Conservation (phyloP, 2,113 vertebrate species). For the Fulmarus glacialis region DNA sequence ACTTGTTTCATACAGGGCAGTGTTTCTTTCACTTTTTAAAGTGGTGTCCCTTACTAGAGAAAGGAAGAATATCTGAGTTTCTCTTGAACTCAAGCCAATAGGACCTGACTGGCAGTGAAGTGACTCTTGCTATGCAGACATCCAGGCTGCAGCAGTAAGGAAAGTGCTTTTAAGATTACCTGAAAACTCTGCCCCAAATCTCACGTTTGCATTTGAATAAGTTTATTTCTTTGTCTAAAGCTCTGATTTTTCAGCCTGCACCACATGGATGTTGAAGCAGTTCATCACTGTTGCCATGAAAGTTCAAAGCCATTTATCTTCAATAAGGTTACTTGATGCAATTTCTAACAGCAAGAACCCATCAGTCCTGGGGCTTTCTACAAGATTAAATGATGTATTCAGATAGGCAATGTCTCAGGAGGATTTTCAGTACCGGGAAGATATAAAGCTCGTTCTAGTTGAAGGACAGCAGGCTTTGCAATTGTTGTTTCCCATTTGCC, state of each 20-base stretch:
- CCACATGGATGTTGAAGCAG: background rate
- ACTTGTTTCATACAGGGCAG: background rate
- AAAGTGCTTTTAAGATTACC: background rate
- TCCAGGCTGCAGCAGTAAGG: background rate
- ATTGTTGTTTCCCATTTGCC: background rate
- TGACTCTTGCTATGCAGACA: background rate
- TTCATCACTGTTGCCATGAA: constrained; percentile 54
- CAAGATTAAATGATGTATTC: constrained; percentile 61
- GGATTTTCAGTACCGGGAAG: background rate
- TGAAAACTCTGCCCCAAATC: background rate
- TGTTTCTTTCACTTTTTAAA: background rate
- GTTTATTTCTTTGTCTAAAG: constrained; percentile 35
- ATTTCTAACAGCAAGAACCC: constrained; percentile 30
- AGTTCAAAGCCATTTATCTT: constrained; percentile 65
- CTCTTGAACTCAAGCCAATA: background rate
- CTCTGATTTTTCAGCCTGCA: constrained; percentile 17
- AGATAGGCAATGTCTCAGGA: constrained; percentile 9
- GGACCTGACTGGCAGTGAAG: background rate
- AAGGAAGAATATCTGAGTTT: background rate
- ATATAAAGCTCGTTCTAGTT: background rate
- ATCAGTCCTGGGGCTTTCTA: constrained; percentile 29
- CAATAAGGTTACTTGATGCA: constrained; percentile 42
- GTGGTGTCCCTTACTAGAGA: background rate
- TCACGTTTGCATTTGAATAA: background rate
- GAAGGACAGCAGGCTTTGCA: background rate